Evolutionary conservation across 2,888 invertebrate genomes (phyloP).

Genomic region (Synanthedon vespiformis): DNA sequence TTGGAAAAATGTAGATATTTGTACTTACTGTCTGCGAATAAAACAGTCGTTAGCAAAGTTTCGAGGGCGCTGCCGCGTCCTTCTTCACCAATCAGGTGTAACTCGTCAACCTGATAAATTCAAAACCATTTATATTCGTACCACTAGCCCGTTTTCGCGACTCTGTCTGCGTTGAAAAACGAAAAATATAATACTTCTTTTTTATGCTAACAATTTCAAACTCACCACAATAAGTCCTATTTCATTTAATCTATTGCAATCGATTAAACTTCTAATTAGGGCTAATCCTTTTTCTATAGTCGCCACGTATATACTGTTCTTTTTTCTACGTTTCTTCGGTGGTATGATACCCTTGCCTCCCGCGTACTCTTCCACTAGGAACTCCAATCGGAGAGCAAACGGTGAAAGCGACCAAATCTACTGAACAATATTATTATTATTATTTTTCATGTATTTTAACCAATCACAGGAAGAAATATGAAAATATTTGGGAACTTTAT

Average conservation of each 20-base stretch:
- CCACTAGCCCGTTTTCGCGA: no score
- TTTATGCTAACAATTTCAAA: neutral
- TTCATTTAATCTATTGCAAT: conserved; percentile 78
- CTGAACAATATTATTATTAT: conserved; percentile 9
- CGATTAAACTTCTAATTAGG: conserved; percentile 87
- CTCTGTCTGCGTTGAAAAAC: neutral
- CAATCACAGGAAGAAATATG: neutral
- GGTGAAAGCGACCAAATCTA: conserved; percentile 86
- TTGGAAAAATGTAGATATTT: no score
- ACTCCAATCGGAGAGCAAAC: conserved; percentile 88
- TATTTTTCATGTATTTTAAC: neutral
- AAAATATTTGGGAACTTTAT: conserved; percentile 4
- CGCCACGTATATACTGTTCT: conserved; percentile 87
- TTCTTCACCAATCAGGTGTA: conserved; percentile 91
- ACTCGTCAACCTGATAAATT: conserved; percentile 81
- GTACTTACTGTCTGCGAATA: conserved; percentile 74
- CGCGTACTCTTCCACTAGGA: conserved; percentile 95
- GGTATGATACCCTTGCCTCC: conserved; percentile 92
- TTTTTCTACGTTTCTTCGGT: conserved; percentile 78
- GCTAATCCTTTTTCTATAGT: conserved; percentile 96
- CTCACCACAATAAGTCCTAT: conserved; percentile 79
- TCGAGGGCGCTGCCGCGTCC: conserved; percentile 89
- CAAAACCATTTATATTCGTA: neutral
- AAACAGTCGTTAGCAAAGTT: conserved; percentile 82
- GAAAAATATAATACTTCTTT: no score